Conservation (phyloP, 37 sponge, comb jelly and placozoan genomes). For the Hexactinellida sp. region DNA sequence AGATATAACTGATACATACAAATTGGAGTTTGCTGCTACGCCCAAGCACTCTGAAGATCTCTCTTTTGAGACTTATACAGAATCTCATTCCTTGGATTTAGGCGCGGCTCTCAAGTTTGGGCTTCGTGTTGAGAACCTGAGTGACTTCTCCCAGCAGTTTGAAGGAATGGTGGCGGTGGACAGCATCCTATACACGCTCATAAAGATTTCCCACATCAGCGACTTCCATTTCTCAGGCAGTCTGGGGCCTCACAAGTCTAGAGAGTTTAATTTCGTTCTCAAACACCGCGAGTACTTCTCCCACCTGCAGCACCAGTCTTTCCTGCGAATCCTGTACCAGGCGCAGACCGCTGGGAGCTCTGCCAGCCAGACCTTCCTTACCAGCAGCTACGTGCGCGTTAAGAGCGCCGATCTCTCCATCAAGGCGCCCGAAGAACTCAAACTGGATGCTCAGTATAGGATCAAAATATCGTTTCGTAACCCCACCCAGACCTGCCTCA, state of each 20-base stretch:
- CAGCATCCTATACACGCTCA: not conserved
- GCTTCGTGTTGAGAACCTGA: not conserved
- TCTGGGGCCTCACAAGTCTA: not conserved
- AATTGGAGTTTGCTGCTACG: not conserved
- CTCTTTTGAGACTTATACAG: not conserved
- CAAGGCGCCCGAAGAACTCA: not conserved
- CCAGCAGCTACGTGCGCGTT: not conserved
- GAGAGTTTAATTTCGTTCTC: not conserved
- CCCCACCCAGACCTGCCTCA: not conserved
- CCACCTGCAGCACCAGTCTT: not conserved
- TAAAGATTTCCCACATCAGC: not conserved
- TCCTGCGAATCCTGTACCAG: not conserved
- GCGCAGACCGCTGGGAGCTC: not conserved
- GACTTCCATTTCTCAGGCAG: slow-evolving; percentile 4
- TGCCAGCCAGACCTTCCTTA: not conserved
- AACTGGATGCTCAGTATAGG: not conserved
- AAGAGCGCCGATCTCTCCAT: not conserved
- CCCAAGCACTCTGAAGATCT: not conserved
- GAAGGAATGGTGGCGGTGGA: not conserved
- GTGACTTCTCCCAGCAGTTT: not conserved
- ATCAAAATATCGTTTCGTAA: slow-evolving; percentile 3
- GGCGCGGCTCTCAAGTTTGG: not conserved
- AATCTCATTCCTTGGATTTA: not conserved
- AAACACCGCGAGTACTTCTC: not conserved
- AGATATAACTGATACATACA: not conserved